Base-by-base conservation (phyloP, 2,888 invertebrate genomes). In the Ormyrus labotus region DNA sequence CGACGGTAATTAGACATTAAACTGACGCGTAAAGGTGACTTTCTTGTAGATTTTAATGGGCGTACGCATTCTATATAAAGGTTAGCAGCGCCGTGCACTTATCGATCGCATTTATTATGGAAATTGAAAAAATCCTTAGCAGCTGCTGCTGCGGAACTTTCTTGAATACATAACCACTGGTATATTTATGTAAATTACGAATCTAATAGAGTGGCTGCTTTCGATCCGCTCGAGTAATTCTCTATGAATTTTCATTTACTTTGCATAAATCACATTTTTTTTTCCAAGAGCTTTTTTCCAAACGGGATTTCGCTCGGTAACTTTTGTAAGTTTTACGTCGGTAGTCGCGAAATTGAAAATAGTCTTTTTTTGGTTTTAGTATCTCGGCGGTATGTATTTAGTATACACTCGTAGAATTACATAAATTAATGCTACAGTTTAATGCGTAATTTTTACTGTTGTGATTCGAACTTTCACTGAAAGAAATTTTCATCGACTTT, bases 141-240 rank as follows among this genome's bases (percentile, higher is more conserved):
- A 34, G 47, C n/a, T 6, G 48, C 45, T 57, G 8, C 74, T 57
- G 6, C 34, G 57, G 55, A 75, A 80, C 71, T 61, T 67, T 76
- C 61, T 67, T 75, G 80, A 75, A 67, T 67, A 11, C 60, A 63
- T 58, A 75, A 71, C 60, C n/a, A 79, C 47, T 79, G 58, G 34
- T 63, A 60, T 72, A 73, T 63, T 73, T 71, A 80, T 71, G 65
- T 67, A 75, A 80, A 80, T 75, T 11, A 13, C 47, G 60, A 8
- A 51, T 71, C 71, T 78, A 72, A 60, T 51, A 10, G 61, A 51
- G 61, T 6, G 45, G 71, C 53, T 58, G 34, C 13, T 70, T 75
- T 60, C 60, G 60, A 65, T 65, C 19, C 58, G 19, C 64, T 60
- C 58, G 34, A 65, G 11, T 48, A 47, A 74, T 55, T 60, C 6